Conservation (phyloP, 2,797 vertebrate genomes). For the Tapera naevia region DNA sequence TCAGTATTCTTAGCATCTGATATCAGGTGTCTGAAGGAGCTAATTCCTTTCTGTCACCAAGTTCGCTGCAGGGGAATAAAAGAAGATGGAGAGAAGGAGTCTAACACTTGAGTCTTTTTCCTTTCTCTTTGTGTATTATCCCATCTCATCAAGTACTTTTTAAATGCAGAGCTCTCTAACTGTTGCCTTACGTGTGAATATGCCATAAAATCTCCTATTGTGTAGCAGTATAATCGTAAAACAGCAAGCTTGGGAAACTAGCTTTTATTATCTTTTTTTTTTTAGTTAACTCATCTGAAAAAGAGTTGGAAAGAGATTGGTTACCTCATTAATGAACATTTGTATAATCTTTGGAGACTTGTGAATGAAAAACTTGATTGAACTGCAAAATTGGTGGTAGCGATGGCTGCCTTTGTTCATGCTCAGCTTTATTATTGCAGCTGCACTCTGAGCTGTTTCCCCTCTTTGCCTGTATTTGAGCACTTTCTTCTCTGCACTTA, state of each 20-base stretch:
- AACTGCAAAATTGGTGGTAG: neutral
- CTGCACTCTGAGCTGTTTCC: neutral
- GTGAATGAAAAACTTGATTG: neutral
- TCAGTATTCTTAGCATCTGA: neutral
- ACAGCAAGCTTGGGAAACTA: neutral
- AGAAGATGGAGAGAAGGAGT: neutral
- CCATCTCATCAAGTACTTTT: neutral
- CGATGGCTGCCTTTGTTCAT: neutral
- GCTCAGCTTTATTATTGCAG: neutral
- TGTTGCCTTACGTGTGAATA: neutral
- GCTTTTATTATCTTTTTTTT: neutral
- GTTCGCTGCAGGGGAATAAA: neutral
- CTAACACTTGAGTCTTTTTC: neutral
- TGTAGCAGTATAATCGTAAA: neutral
- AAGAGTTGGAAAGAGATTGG: neutral
- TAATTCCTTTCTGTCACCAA: neutral
- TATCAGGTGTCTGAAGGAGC: neutral
- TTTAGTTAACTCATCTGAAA: neutral
- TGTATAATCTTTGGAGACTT: neutral
- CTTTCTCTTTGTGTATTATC: neutral
- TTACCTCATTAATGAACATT: neutral
- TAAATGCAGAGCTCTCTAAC: neutral
- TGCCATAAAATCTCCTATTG: neutral
- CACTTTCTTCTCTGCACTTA: neutral
- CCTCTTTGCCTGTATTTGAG: neutral